Conservation (phyloP, 2,888 invertebrate genomes). For the Torymus tubicola region DNA sequence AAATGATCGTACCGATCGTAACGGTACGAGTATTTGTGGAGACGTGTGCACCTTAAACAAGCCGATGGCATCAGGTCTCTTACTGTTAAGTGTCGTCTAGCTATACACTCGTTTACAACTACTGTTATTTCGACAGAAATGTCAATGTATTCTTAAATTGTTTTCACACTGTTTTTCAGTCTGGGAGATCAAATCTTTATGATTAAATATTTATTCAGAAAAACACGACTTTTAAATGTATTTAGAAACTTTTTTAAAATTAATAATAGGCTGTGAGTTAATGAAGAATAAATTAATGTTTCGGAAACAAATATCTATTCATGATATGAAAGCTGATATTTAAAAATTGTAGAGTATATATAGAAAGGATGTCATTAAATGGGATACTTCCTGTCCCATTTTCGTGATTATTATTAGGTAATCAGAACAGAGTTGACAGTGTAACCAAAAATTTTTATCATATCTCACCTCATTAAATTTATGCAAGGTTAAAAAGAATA, state of each 20-base stretch:
- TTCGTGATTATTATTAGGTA: no score
- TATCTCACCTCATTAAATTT: neutral
- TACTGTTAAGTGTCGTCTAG: conserved; percentile 27
- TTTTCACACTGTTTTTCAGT: neutral
- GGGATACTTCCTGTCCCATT: no score
- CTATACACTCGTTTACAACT: conserved; percentile 26
- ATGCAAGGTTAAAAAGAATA: neutral
- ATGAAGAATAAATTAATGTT: neutral
- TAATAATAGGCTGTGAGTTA: no score
- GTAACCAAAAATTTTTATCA: no score
- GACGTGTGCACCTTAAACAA: conserved; percentile 9
- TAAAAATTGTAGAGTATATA: no score
- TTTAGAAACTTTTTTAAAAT: no score
- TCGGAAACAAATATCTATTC: neutral
- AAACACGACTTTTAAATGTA: no score
- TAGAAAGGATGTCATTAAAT: no score
- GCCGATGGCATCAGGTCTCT: conserved; percentile 27
- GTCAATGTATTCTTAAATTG: neutral
- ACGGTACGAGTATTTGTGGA: conserved; percentile 24
- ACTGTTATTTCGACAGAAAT: conserved; percentile 30
- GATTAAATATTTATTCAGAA: no score
- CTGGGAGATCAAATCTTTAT: no score
- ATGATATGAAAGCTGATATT: no score
- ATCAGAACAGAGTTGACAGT: no score
- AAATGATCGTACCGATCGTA: conserved; percentile 34